Conservation (phyloP, 1,140 invertebrate genomes). For the Nixonia krombeini region DNA sequence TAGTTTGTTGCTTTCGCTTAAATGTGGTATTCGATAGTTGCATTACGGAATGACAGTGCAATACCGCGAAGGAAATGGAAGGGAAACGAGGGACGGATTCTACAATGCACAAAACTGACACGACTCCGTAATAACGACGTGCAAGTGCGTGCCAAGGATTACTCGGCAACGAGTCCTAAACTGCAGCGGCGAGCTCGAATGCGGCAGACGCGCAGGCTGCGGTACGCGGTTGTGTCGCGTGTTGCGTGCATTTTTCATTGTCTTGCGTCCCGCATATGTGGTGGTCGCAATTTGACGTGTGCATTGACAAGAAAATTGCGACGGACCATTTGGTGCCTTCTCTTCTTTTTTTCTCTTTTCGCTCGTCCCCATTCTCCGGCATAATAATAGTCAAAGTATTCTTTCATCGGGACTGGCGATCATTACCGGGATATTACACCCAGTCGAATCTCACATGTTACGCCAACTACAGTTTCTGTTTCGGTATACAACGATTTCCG, state of each 20-base stretch:
- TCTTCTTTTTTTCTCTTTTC: not conserved
- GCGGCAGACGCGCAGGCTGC: slow-evolving; percentile 24
- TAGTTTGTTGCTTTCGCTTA: no score
- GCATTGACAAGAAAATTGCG: slow-evolving; percentile 54
- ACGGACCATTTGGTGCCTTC: slow-evolving; percentile 38
- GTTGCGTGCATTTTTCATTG: slow-evolving; percentile 56
- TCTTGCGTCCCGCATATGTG: slow-evolving; percentile 46
- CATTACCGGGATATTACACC: no score
- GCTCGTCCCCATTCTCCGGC: no score
- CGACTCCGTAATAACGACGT: no score
- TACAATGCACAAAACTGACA: no score
- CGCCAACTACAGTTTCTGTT: no score
- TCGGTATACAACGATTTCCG: no score
- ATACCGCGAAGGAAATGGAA: not conserved
- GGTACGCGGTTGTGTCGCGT: slow-evolving; percentile 39
- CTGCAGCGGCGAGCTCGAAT: slow-evolving; percentile 30
- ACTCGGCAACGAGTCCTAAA: slow-evolving; percentile 19
- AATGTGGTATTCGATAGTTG: no score
- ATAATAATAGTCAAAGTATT: no score
- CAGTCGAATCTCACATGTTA: no score
- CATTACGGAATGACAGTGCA: no score
- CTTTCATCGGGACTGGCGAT: no score
- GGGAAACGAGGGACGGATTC: slow-evolving; percentile 10
- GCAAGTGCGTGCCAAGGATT: slow-evolving; percentile 22
- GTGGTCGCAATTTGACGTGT: slow-evolving; percentile 38